Base-by-base conservation (phyloP, 2,888 invertebrate species). In the Drosophila kokeensis region DNA sequence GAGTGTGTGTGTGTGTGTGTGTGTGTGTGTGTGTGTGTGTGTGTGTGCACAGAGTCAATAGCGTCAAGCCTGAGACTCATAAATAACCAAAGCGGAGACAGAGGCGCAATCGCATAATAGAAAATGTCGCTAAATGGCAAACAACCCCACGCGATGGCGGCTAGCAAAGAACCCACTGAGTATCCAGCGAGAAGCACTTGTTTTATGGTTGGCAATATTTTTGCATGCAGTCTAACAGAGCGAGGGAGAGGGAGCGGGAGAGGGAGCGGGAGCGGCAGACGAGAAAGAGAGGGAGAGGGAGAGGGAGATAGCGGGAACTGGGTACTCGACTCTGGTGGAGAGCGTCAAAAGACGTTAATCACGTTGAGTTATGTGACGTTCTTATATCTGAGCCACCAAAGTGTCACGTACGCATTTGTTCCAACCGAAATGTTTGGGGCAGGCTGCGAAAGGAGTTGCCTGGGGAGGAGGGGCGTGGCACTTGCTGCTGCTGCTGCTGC, bases 351-450 rank as follows among this genome's bases (percentile, higher is more conserved):
- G 87, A 92, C 92, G 92, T 93, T 92, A 92, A 92, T 93, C 93
- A 93, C 91, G 89, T 86, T 92, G 93, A 92, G 91, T 92, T 92
- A 93, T 92, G 92, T 92, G 93, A 92, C 92, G 90, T 86, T 91
- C 89, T 91, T 92, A 91, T 92, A 91, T 92, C 89, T 83, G 82
- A 84, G 81, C 89, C 90, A 89, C 87, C 90, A 85, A 89, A 87
- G 87, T 91, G 91, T 91, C 91, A 91, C 91, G 91, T 88, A 89
- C 90, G 84, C 90, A 90, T 91, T 90, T 91, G 90, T 87, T 89
- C 81, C 79, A 79, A 63, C 67, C 89, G 57, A 76, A 81, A 76
- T 72, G 69, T 50, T 67, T 59, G 34, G 63, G 50, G 42, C 30
- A 42, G 53, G 48, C 30, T 49, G 21, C 21, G 30, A 29, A 40